A percentile compares a stretch with the other conserved stretches of the same genome.
Conservation (phyloP, 2,888 invertebrate species). For the Aquatica leii region DNA sequence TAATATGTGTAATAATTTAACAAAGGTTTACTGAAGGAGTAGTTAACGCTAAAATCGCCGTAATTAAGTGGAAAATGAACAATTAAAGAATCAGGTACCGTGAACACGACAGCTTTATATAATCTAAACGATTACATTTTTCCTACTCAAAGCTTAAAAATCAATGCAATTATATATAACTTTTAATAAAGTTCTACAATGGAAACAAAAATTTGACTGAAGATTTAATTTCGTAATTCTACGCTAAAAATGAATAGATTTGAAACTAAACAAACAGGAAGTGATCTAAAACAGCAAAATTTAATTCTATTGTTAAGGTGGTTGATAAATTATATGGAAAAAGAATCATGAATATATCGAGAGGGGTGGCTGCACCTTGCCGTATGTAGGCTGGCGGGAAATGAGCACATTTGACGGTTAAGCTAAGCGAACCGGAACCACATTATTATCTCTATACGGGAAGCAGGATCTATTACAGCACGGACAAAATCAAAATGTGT, state of each 20-base stretch:
- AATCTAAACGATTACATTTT: too few relatives aligned
- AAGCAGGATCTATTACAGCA: slow-evolving; percentile 31
- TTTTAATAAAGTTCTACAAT: neutral
- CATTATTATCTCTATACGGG: slow-evolving; percentile 36
- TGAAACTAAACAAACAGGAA: slow-evolving; percentile 6
- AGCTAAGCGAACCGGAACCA: slow-evolving; percentile 46
- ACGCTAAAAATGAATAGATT: neutral
- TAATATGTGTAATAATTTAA: too few relatives aligned
- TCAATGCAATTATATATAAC: neutral
- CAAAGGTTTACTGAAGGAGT: too few relatives aligned
- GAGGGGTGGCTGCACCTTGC: slow-evolving; percentile 48
- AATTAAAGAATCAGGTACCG: slow-evolving; percentile 3
- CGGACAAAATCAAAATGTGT: neutral
- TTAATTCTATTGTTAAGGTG: slow-evolving; percentile 11
- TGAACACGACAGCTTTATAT: slow-evolving; percentile 13
- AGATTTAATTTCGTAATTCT: neutral
- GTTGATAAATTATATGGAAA: slow-evolving; percentile 7
- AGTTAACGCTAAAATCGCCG: neutral
- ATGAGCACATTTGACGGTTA: slow-evolving; percentile 46
- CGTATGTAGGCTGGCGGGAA: slow-evolving; percentile 44
- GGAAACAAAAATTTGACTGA: neutral
- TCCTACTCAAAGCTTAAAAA: neutral
- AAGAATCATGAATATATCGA: slow-evolving; percentile 18
- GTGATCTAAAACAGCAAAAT: slow-evolving; percentile 9
- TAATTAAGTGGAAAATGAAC: slow-evolving; percentile 4